A percentile compares a stretch with the other conserved stretches of the same genome.
Evolutionary conservation across 2,113 vertebrate species (phyloP).

Genomic region (Ailurus styani): DNA sequence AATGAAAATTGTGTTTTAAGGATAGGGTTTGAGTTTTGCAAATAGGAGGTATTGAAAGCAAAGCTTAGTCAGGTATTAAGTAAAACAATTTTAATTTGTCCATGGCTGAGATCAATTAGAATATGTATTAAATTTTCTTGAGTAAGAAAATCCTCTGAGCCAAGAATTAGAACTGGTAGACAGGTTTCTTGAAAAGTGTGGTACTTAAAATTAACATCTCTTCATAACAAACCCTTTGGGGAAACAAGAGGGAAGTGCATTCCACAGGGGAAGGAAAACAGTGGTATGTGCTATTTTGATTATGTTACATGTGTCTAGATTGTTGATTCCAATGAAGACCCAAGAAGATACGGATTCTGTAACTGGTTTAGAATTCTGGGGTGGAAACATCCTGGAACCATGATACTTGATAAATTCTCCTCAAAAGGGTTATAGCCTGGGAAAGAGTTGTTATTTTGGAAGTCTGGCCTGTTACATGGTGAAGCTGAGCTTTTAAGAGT

Average conservation of each 20-base stretch:
- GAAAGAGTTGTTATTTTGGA: neutral
- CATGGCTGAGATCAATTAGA: neutral
- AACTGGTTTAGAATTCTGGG: neutral
- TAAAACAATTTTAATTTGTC: neutral
- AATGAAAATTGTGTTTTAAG: neutral
- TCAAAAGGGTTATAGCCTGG: neutral
- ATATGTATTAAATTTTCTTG: neutral
- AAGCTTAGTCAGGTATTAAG: neutral
- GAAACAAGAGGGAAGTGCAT: neutral
- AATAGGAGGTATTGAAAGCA: neutral
- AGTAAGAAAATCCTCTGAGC: neutral
- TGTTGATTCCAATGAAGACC: neutral
- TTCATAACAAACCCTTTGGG: neutral
- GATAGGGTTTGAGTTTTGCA: neutral
- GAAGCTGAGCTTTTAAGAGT: neutral
- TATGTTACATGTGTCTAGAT: neutral
- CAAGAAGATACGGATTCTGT: neutral
- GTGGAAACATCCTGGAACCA: neutral
- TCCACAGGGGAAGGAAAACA: neutral
- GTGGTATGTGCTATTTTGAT: neutral
- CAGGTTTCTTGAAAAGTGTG: neutral
- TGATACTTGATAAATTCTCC: neutral
- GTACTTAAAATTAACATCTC: neutral
- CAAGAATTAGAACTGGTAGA: neutral
- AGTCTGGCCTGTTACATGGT: constrained; percentile 7